phyloP scores from a whole-genome alignment of 2,113 vertebrate species.

The Ondatra zibethicus region DNA sequence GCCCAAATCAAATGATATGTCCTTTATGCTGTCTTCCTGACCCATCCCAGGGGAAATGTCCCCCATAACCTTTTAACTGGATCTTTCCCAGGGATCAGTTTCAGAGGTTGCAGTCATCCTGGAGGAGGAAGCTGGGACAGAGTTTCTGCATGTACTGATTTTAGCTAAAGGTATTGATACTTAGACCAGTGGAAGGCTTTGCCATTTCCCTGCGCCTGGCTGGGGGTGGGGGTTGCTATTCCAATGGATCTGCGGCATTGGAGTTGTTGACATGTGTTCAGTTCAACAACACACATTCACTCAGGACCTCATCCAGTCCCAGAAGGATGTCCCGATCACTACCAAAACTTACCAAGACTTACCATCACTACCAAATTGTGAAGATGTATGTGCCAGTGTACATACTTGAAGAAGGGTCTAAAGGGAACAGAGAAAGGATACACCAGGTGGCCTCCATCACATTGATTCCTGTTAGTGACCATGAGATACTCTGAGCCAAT shows the following conservation, averaged over 20 bases:
- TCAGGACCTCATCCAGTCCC: not conserved
- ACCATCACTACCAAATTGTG: not conserved
- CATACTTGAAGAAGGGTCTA: not conserved
- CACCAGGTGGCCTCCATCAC: not conserved
- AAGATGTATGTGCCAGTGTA: not conserved
- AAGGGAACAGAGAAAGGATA: not conserved
- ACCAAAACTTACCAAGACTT: too few species aligned
- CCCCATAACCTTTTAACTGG: not conserved
- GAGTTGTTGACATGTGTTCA: not conserved
- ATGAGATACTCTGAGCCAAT: not conserved
- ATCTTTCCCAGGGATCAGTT: not conserved
- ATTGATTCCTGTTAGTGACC: not conserved
- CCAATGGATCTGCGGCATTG: not conserved
- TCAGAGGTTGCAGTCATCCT: not conserved
- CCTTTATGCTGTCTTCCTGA: constrained; percentile 16
- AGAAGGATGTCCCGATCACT: not conserved
- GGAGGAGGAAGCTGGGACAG: not conserved
- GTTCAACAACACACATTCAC: not conserved
- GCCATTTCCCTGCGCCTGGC: not conserved
- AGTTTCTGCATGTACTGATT: not conserved
- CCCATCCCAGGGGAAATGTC: not conserved
- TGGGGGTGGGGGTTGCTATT: not conserved
- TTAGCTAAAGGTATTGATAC: not conserved
- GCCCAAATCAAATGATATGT: not conserved
- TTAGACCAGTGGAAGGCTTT: not conserved